Evolutionary conservation across 2,888 invertebrate species (phyloP).

Genomic region (Agrilus biguttatus): DNA sequence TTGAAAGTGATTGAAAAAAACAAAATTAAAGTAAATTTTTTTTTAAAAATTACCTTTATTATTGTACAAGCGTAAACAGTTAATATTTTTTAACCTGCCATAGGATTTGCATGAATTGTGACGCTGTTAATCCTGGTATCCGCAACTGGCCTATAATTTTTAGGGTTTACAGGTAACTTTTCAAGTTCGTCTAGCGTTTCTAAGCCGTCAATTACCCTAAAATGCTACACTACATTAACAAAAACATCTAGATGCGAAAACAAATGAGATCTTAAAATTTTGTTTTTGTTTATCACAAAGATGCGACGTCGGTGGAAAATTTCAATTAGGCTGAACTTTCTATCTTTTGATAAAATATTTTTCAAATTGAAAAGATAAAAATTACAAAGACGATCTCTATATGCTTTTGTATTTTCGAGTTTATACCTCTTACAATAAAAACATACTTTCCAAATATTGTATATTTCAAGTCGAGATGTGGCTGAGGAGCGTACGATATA

Average conservation of each 20-base stretch:
- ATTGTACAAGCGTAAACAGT: conserved; percentile 1
- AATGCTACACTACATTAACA: conserved; percentile 15
- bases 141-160: conserved; percentile 74
- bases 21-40: too few species aligned
- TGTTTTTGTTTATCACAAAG: too few species aligned
- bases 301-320: too few species aligned
- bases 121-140: conserved; percentile 79
- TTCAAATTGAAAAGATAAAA: background rate
- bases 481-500: conserved; percentile 85
- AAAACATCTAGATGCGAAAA: background rate
- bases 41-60: background rate
- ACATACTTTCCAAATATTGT: conserved; percentile 89
- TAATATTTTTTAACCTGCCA: conserved; percentile 52
- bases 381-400: background rate
- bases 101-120: conserved; percentile 96
- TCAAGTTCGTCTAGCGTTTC: conserved; percentile 93
- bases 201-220: conserved; percentile 91
- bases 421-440: background rate
- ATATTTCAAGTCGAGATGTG: conserved; percentile 92
- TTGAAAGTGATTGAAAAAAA: conserved; percentile 30
- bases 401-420: too few species aligned
- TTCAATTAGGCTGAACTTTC: background rate
- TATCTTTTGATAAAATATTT: too few species aligned
- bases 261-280: background rate
- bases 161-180: conserved; percentile 86